A percentile compares a stretch with the other conserved stretches of the same genome.
Conservation (phyloP, 2,113 vertebrate genomes). For the Aramus guarauna region DNA sequence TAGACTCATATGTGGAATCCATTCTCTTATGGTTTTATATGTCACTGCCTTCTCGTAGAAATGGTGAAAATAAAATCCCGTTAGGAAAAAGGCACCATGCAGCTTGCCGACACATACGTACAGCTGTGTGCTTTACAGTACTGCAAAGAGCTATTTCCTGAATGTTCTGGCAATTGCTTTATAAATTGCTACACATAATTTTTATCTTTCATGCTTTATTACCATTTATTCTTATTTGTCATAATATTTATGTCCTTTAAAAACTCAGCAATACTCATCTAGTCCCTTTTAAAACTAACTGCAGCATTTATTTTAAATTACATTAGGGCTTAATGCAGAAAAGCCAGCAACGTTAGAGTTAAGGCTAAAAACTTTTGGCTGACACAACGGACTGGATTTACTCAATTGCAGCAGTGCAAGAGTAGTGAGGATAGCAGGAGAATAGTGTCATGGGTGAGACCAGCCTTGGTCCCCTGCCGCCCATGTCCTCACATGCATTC, state of each 20-base stretch:
- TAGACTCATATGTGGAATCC: neutral
- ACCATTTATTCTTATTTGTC: neutral
- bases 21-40: neutral
- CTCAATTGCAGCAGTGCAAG: neutral
- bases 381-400: neutral
- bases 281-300: neutral
- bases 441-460: fast-evolving
- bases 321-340: neutral
- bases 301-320: neutral
- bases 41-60: neutral
- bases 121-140: neutral
- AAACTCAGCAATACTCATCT: neutral
- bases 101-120: fast-evolving
- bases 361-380: neutral
- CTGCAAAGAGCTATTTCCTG: neutral
- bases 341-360: neutral
- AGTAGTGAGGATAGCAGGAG: neutral
- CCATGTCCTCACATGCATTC: fast-evolving
- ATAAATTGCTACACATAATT: neutral
- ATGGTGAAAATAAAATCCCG: neutral
- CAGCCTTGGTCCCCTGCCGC: neutral
- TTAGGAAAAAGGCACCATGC: neutral
- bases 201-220: neutral
- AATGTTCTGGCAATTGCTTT: neutral
- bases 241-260: neutral